Conservation (phyloP, 2,797 vertebrate genomes). For the Urosaurus nigricauda region DNA sequence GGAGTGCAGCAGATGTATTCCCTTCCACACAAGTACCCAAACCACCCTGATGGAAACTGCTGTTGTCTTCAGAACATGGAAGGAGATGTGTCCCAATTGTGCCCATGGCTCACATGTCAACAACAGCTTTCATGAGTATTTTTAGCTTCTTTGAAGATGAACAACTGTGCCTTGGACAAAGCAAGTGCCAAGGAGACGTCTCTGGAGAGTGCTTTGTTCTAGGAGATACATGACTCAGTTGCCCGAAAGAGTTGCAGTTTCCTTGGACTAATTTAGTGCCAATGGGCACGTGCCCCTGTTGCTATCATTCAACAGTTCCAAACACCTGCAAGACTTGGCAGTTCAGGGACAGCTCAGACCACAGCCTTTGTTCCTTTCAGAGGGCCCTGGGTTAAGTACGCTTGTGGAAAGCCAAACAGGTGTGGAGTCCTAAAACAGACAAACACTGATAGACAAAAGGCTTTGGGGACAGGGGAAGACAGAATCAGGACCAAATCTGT, state of each 20-base stretch:
- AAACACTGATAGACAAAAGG: neutral
- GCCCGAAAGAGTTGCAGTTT: neutral
- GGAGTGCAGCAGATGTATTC: neutral
- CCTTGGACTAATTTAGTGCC: neutral
- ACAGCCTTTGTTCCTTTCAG: neutral
- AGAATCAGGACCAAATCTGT: neutral
- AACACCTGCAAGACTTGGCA: neutral
- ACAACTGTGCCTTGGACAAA: neutral
- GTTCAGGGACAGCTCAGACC: too few species aligned
- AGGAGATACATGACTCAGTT: neutral
- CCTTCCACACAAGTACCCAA: too few species aligned
- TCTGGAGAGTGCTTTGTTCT: neutral
- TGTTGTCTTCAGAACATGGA: neutral
- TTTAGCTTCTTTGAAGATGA: constrained; percentile 1
- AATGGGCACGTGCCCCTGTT: neutral
- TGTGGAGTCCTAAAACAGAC: neutral
- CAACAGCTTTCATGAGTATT: neutral
- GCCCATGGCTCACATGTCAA: neutral
- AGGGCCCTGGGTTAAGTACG: too few species aligned
- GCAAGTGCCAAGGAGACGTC: neutral
- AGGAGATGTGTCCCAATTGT: neutral
- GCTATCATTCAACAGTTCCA: neutral
- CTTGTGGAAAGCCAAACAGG: neutral
- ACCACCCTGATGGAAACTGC: too few species aligned
- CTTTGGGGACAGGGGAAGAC: neutral